Conservation (phyloP, 1,140 invertebrate species). For the Chironomus tepperi region DNA sequence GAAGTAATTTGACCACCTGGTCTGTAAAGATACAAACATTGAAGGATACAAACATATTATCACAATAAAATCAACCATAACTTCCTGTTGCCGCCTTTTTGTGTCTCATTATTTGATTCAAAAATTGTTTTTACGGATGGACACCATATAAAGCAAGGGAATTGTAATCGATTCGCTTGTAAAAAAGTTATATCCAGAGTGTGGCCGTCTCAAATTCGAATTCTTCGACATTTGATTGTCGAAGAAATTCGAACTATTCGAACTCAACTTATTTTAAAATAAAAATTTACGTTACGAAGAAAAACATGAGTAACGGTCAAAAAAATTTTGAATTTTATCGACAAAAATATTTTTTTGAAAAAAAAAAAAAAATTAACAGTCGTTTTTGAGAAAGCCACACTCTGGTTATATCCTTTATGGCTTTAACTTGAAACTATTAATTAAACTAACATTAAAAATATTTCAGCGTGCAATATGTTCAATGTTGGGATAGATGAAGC, state of each 20-base stretch:
- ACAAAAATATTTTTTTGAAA: too few species aligned
- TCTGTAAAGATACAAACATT: neutral
- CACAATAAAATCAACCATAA: neutral
- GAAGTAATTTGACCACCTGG: constrained; percentile 13
- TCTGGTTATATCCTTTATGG: neutral
- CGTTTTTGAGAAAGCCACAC: too few species aligned
- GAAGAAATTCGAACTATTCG: too few species aligned
- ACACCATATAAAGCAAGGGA: neutral
- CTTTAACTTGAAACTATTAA: constrained; percentile 11
- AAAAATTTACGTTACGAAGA: too few species aligned
- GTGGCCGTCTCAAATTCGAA: too few species aligned
- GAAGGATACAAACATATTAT: neutral
- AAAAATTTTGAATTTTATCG: too few species aligned
- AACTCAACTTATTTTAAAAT: too few species aligned
- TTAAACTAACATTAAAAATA: constrained; percentile 19
- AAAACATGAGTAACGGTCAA: too few species aligned
- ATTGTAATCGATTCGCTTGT: neutral
- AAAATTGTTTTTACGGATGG: neutral
- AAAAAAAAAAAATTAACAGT: too few species aligned
- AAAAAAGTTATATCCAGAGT: too few species aligned
- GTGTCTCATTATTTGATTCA: neutral
- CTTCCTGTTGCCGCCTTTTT: neutral
- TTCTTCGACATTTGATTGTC: too few species aligned
- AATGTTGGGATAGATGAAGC: constrained; percentile 5
- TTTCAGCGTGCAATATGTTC: neutral